Base-by-base conservation (phyloP, 2,888 invertebrate genomes). In the Yponomeuta evonymella region DNA sequence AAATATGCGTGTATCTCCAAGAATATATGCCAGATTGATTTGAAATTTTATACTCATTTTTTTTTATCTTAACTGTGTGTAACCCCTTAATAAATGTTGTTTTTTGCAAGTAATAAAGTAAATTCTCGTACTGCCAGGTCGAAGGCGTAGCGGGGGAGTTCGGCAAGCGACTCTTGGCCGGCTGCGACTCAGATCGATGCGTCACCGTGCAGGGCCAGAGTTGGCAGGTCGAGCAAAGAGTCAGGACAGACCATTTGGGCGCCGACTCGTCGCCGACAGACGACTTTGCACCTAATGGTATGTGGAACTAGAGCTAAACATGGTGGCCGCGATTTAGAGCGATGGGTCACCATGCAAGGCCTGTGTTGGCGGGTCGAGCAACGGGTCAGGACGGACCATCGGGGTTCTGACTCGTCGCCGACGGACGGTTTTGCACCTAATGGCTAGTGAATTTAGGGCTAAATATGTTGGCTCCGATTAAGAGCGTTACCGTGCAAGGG, bases 201-300 rank as follows among this genome's bases (percentile, higher is more conserved):
- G 65, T 36, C 43, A 11, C 9, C 70, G 70, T 36, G 4, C 23
- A 10, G 33, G 48, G 65, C 23, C 36, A 23, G n/a, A 15, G 10
- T 8, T 70, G 70, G 70, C 96, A 95, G 82, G 93, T 97, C 73
- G 97, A 97, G 83, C 97, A 96, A 84, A 94, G 97, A 80, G 95
- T 97, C 81, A 96, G 98, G 77, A 96, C 96, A 77, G 97, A 97
- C 71, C 97, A 98, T 89, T 93, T 96, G 79, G 95, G 95, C 51
- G 23, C 95, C 67, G 97, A 97, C 85, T 95, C 96, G 69, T 96
- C 97, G 80, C 94, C 95, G 78, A 96, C 96, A 48, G 95, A 96
- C 70, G 97, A 97, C 86, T 98, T 98, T 83, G 95, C 96, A 81
- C 97, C 98, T 48, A 97, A 98, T 84, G 98, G 98, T 95, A 89